Evolutionary conservation across 2,888 invertebrate genomes (phyloP).

Genomic region (Platerodrilus igneus): DNA sequence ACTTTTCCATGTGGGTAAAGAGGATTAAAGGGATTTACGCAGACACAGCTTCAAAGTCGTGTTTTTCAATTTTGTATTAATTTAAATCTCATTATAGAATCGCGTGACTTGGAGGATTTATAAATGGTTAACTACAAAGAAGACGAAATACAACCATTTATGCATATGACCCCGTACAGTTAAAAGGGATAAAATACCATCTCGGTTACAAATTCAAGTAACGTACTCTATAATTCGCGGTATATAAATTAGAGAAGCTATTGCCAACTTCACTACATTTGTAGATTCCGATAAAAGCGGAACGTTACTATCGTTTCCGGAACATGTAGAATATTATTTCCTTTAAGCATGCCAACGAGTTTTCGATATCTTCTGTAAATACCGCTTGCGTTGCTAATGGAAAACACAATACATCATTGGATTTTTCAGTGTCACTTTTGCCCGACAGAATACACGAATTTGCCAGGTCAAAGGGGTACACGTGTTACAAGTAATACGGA

Average conservation of each 20-base stretch:
- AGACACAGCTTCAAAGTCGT: no score
- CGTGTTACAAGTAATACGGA: no score
- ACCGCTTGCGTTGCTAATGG: no score
- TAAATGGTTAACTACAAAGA: slow-evolving; percentile 16
- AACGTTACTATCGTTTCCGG: slow-evolving; percentile 38
- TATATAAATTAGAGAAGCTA: slow-evolving; percentile 31
- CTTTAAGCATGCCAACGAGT: slow-evolving; percentile 22
- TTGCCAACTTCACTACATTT: slow-evolving; percentile 24
- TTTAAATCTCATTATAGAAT: slow-evolving; percentile 17
- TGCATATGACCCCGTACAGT: slow-evolving; percentile 21
- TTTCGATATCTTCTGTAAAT: slow-evolving; percentile 17
- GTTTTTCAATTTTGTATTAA: slow-evolving; percentile 10
- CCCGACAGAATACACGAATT: no score
- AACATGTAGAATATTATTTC: slow-evolving; percentile 30
- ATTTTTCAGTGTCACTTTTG: no score
- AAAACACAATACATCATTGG: no score
- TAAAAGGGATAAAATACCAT: slow-evolving; percentile 23
- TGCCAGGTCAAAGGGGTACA: no score
- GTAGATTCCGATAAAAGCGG: slow-evolving; percentile 32
- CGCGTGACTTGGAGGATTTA: slow-evolving; percentile 15
- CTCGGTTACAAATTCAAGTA: slow-evolving; percentile 23
- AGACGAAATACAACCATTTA: slow-evolving; percentile 22
- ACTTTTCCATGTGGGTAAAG: no score
- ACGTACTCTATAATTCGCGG: slow-evolving; percentile 27
- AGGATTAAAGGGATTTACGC: no score